Evolutionary conservation across 2,888 invertebrate species (phyloP).

Genomic region (Caenorhabditis zanzibari): DNA sequence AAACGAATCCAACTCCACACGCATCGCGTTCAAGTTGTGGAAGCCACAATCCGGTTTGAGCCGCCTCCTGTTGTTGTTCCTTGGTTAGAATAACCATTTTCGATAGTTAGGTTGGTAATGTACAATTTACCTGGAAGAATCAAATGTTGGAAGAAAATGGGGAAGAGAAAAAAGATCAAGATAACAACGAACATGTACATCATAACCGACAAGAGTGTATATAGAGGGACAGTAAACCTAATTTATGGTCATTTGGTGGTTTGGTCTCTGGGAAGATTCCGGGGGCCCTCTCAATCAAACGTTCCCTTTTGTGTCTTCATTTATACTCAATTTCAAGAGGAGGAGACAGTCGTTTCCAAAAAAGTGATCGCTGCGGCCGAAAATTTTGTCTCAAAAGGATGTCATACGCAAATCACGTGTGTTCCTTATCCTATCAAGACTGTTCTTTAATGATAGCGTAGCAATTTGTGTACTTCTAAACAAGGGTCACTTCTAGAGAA

Average conservation of each 20-base stretch:
- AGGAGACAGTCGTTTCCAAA: slow-evolving; percentile 29
- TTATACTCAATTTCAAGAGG: slow-evolving; percentile 25
- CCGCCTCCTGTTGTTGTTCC: slow-evolving; percentile 76
- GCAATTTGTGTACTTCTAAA: slow-evolving; percentile 21
- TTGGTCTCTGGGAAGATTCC: slow-evolving; percentile 22
- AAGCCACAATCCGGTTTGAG: slow-evolving; percentile 90
- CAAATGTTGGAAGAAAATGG: not conserved
- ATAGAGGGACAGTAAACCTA: not conserved
- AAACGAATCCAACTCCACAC: slow-evolving; percentile 99
- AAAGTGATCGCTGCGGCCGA: slow-evolving; percentile 54
- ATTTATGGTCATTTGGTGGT: slow-evolving; percentile 37
- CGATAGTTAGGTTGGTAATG: slow-evolving; percentile 15
- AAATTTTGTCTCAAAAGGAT: slow-evolving; percentile 25
- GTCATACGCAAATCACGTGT: slow-evolving; percentile 57
- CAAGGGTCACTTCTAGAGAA: slow-evolving; percentile 32
- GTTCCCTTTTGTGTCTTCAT: not conserved
- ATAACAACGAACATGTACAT: not conserved
- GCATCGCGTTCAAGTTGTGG: slow-evolving; percentile 96
- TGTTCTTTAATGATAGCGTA: slow-evolving; percentile 28
- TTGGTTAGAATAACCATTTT: slow-evolving; percentile 82
- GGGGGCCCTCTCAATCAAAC: not conserved
- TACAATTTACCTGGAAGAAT: slow-evolving; percentile 49
- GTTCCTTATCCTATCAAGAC: slow-evolving; percentile 4
- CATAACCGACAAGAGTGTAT: not conserved
- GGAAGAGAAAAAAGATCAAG: not conserved